Evolutionary conservation across 2,888 invertebrate genomes (phyloP), one percentile per base, ranked within the genome.

Genomic region (Siphlonurus alternatus): DNA sequence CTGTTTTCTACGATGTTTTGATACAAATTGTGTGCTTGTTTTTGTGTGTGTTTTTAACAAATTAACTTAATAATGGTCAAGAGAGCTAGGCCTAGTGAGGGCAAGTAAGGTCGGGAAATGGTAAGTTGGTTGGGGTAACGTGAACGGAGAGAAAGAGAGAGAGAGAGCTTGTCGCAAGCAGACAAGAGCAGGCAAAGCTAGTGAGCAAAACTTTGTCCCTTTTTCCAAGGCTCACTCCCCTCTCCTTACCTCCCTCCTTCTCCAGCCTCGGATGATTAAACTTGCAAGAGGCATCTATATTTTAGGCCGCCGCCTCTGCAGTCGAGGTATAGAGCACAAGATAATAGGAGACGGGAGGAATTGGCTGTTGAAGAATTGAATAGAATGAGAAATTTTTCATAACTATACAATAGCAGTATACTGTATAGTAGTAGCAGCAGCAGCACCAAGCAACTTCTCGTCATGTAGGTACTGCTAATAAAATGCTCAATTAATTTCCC

Each of bases 81-180:
- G 15, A 38, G 38, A 15, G 5, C 38, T 38, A 10, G 15, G 38
- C 7, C 38, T 38, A 38, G 7, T 15, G 15, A 38, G 15, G 15
- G 5, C 38, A 38, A 38, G 38, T 38, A 15, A 38, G 38, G 38
- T 38, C 38, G 15, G 15, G 15, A 10, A 38, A 15, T 15, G 15
- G 7, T 15, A 38, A 38, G 38, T 38, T 38, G 5, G 3, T n/a
- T 7, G 56, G 56, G 25, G 38, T 61, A 54, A 54, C 24, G 38
- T n/a, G 38, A 38, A 61, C 22, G 22, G 20, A 59, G 61, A 53
- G 62, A 62, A 25, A 61, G 60, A 25, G 63, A 63, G 63, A 65
- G n/a, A 61, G 53, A 24, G 64, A 61, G 24, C 15, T 59, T 62
- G 61, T 59, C 53, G 22, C 23, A 51, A 51, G 38, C 20, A 2